Conservation (phyloP, 2,888 invertebrate genomes). For the Cryptocheilus praepositus region DNA sequence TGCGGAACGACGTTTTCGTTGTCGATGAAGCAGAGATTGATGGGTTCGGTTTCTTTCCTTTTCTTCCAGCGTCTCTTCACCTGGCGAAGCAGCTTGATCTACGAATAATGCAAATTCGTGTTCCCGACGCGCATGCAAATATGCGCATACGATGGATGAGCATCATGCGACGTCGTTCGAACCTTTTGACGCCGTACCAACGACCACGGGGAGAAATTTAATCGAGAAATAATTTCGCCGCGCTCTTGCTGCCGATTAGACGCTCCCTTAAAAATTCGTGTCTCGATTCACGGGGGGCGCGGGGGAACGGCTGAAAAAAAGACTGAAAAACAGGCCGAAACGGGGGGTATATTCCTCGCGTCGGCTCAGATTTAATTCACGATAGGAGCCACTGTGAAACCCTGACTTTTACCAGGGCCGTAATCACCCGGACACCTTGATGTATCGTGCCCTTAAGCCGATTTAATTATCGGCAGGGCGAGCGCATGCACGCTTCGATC, state of each 20-base stretch:
- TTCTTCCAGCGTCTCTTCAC: background rate
- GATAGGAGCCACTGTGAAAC: conserved; percentile 46
- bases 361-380: conserved; percentile 59
- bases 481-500: conserved; percentile 38
- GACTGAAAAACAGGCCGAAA: conserved; percentile 8
- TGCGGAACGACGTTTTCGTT: too few relatives aligned
- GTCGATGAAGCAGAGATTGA: too few relatives aligned
- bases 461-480: conserved; percentile 49
- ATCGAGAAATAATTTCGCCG: conserved; percentile 38
- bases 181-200: background rate
- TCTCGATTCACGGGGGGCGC: conserved; percentile 7
- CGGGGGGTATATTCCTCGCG: conserved; percentile 7
- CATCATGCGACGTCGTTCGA: background rate
- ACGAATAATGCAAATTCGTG: conserved; percentile 14
- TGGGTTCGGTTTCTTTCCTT: background rate
- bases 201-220: conserved; percentile 27
- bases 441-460: conserved; percentile 46
- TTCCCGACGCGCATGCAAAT: background rate
- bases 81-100: too few relatives aligned
- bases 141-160: background rate
- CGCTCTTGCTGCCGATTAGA: conserved; percentile 51
- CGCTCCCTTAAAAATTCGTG: conserved; percentile 28
- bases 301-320: conserved; percentile 27
- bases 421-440: conserved; percentile 56
- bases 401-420: conserved; percentile 46